Evolutionary conservation across 2,797 vertebrate species (phyloP).

Genomic region (Sebastes nivosus): DNA sequence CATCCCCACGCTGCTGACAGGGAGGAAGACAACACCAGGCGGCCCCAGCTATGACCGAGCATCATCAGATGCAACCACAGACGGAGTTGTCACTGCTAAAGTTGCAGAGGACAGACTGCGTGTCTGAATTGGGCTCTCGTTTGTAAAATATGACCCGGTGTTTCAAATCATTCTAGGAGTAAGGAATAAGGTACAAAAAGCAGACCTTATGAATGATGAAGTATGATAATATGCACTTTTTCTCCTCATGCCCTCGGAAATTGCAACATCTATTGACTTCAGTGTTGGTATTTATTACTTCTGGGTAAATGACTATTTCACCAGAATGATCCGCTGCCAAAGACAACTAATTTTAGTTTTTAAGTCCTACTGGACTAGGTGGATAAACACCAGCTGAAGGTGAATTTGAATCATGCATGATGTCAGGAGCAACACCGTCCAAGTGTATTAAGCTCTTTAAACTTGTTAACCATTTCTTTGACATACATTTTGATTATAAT

Average conservation of each 20-base stretch:
- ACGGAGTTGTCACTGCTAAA: constrained; percentile 38
- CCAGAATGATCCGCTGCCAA: neutral
- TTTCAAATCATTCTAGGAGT: constrained; percentile 30
- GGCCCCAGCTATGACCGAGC: constrained; percentile 41
- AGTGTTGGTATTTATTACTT: constrained; percentile 14
- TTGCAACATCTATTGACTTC: constrained; percentile 5
- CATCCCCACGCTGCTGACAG: constrained; percentile 70
- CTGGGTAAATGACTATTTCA: neutral
- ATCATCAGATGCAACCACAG: constrained; percentile 59
- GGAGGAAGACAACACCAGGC: constrained; percentile 74
- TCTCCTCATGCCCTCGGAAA: constrained; percentile 8
- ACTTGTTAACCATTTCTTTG: neutral
- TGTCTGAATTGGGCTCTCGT: constrained; percentile 33
- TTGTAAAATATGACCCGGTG: constrained; percentile 40
- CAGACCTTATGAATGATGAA: neutral
- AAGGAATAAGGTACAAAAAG: constrained; percentile 17
- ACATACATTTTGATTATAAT: neutral
- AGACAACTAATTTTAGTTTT: neutral
- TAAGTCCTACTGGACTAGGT: neutral
- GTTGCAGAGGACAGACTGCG: constrained; percentile 44
- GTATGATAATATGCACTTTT: constrained; percentile 1
- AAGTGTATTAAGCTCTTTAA: neutral
- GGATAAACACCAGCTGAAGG: neutral
- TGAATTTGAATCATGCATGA: neutral
- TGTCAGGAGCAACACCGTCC: neutral